These are phyloP conservation scores for Lepetodrilus schrolli DNA, from an alignment of 2,888 invertebrate species.

Conservation along the genomic window DNA sequence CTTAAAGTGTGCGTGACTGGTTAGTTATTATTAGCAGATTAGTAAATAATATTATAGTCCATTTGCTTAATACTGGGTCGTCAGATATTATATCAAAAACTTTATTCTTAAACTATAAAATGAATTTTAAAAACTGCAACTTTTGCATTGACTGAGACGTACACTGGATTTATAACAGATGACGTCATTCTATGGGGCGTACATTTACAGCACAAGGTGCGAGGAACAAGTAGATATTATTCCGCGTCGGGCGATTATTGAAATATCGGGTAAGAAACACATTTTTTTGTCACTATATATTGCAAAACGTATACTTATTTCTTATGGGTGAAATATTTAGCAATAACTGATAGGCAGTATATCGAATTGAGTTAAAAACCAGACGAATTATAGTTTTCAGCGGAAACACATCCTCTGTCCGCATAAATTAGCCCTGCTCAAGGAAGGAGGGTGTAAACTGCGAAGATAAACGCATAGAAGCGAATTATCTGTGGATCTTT, in stretches of 20 bases:
- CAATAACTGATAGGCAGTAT: too few relatives aligned
- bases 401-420: constrained; percentile 39
- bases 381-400: constrained; percentile 23
- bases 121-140: too few relatives aligned
- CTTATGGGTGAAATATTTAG: too few relatives aligned
- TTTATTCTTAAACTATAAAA: too few relatives aligned
- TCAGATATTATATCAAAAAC: too few relatives aligned
- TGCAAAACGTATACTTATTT: too few relatives aligned
- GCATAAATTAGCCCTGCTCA: constrained; percentile 47
- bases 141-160: neutral
- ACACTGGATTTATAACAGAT: constrained; percentile 28
- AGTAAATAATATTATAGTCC: too few relatives aligned
- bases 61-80: too few relatives aligned
- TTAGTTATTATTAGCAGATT: too few relatives aligned
- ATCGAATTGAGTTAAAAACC: too few relatives aligned
- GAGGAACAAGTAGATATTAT: neutral
- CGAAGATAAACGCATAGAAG: constrained; percentile 4
- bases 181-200: constrained; percentile 48
- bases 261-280: neutral
- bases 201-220: constrained; percentile 35
- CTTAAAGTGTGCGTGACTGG: too few relatives aligned
- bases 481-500: neutral
- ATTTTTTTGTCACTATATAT: too few relatives aligned
- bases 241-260: constrained; percentile 22
- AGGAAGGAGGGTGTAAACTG: constrained; percentile 36